phyloP scores from a whole-genome alignment of 2,888 invertebrate genomes.

The Drosophila stalkeri region DNA sequence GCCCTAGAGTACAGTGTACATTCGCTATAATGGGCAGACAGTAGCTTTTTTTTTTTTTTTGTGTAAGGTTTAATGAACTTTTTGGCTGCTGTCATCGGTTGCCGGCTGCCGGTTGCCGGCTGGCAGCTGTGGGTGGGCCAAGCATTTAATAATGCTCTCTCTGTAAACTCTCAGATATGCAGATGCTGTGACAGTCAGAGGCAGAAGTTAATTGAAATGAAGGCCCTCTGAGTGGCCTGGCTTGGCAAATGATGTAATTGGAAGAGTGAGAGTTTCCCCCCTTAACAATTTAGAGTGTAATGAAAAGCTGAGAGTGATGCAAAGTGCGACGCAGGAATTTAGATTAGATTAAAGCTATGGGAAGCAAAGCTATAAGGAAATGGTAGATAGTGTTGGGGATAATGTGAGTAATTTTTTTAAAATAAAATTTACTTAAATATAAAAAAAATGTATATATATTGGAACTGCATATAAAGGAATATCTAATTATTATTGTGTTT shows the following conservation, averaged over 20 bases:
- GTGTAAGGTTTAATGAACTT: constrained; percentile 51
- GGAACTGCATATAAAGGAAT: neutral
- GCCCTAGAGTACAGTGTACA: constrained; percentile 18
- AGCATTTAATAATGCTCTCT: constrained; percentile 58
- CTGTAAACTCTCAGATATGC: constrained; percentile 19
- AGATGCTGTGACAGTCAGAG: constrained; percentile 15
- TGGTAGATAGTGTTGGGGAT: neutral
- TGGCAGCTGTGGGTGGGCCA: constrained; percentile 53
- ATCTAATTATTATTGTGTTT: too few relatives aligned
- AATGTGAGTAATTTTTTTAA: too few relatives aligned
- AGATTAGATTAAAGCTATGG: constrained; percentile 20
- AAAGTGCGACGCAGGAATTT: neutral
- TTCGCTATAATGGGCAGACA: constrained; percentile 7
- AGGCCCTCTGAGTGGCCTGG: constrained; percentile 4
- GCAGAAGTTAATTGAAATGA: constrained; percentile 53
- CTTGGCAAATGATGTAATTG: constrained; percentile 35
- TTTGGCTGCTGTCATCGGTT: constrained; percentile 37
- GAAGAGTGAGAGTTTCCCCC: neutral
- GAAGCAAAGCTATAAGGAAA: neutral
- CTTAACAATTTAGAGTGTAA: constrained; percentile 18
- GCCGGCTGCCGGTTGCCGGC: constrained; percentile 5
- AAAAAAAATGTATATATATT: too few relatives aligned
- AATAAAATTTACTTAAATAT: too few relatives aligned
- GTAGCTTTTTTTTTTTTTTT: constrained; percentile 13
- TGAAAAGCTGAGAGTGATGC: constrained; percentile 21